Evolutionary conservation across 2,797 vertebrate genomes (phyloP), one percentile per base, ranked within the genome.

Genomic region (Pachyuromys duprasi): DNA sequence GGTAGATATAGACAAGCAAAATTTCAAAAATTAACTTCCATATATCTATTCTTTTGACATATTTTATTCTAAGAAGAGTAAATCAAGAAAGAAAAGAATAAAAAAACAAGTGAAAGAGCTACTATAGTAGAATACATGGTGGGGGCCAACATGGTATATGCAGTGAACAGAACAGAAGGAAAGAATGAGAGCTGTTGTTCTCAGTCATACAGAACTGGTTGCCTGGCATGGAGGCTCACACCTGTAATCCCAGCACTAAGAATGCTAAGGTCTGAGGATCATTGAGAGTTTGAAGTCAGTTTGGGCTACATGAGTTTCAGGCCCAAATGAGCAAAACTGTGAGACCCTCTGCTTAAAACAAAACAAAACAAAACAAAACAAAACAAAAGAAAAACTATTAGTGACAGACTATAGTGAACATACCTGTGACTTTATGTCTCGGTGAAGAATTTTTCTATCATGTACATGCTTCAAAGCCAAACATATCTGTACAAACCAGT

Each of bases 361-460:
- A 24, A n/a, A 55, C 33, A 4, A n/a, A 24, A 22, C 20, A 53
- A 4, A 70, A 49, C 8, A 49, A 49, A 9, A 49, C 7, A 4
- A 49, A 49, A 49, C 8, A 49, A 20, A 31, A 53, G 33, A 31
- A 31, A 31, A 5, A 49, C 49, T 62, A 49, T 11, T 5, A 80
- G 80, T 84, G 67, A 81, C 33, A 90, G 42, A 92, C 92, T 24
- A 88, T 57, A 90, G 95, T 36, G 76, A 93, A 78, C 98, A 65
- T 98, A 99, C 99, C 99, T 99, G 99, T 75, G 99, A 99, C 98
- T 99, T 99, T 96, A 99, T 99, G 98, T 99, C 99, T 93, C 99
- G 98, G 98, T 99, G 99, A 93, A 99, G 99, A 98, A 99, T 99
- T 98, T 99, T 99, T 96, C 99, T 98, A 92, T 99, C 99, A 72